Conservation (phyloP, 2,888 invertebrate genomes). For the Cyclophora punctaria region DNA sequence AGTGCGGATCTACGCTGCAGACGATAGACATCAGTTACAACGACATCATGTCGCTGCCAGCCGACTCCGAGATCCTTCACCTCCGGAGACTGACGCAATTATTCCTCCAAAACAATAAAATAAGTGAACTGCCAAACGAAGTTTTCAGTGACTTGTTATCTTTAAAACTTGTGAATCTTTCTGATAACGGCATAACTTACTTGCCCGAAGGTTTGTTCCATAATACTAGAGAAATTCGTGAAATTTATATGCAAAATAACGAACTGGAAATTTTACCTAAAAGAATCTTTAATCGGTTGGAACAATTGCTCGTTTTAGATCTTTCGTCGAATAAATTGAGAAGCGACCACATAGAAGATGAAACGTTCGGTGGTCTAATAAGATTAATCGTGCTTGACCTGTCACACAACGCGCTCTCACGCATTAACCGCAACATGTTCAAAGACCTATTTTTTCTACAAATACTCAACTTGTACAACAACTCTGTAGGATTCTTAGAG, state of each 20-base stretch:
- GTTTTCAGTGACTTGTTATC: slow-evolving; percentile 86
- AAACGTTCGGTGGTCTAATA: slow-evolving; percentile 89
- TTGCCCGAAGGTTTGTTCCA: slow-evolving; percentile 89
- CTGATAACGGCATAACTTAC: slow-evolving; percentile 87
- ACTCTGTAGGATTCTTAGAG: slow-evolving; percentile 87
- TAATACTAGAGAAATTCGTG: slow-evolving; percentile 85
- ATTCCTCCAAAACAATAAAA: slow-evolving; percentile 87
- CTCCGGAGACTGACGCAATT: slow-evolving; percentile 86
- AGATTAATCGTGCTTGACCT: slow-evolving; percentile 90
- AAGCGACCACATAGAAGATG: slow-evolving; percentile 89
- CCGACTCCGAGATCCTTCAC: slow-evolving; percentile 84
- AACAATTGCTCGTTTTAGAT: slow-evolving; percentile 90
- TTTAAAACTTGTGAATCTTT: slow-evolving; percentile 87
- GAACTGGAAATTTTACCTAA: slow-evolving; percentile 88
- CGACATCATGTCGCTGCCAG: slow-evolving; percentile 82
- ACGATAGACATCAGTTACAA: slow-evolving; percentile 88
- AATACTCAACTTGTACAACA: slow-evolving; percentile 88
- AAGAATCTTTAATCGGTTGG: slow-evolving; percentile 88
- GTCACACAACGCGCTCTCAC: slow-evolving; percentile 86
- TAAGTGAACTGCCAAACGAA: slow-evolving; percentile 84
- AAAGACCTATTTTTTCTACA: slow-evolving; percentile 91
- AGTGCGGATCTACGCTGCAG: slow-evolving; percentile 81
- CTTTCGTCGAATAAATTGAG: slow-evolving; percentile 89
- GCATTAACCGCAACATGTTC: slow-evolving; percentile 87
- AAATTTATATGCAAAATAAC: slow-evolving; percentile 90